Evolutionary conservation across 2,113 vertebrate species (phyloP).

Genomic region (Plecturocebus donacophilus): DNA sequence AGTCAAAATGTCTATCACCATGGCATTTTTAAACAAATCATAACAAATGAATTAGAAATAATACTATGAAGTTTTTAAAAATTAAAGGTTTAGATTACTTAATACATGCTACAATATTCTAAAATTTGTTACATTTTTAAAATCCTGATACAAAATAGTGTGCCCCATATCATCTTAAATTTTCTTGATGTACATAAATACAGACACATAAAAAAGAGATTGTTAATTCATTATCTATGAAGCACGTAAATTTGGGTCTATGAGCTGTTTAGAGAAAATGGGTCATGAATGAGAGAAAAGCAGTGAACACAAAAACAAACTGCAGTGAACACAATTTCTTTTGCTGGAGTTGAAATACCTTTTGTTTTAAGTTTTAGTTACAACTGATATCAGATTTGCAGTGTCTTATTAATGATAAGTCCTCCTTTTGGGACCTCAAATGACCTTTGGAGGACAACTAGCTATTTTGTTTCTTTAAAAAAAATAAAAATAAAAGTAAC

Average conservation of each 20-base stretch:
- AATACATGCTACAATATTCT: neutral
- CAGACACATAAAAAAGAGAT: neutral
- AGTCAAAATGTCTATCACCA: neutral
- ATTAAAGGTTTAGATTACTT: conserved; percentile 1
- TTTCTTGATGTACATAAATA: neutral
- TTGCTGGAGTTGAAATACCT: neutral
- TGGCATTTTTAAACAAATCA: conserved; percentile 17
- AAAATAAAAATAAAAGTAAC: conserved; percentile 40
- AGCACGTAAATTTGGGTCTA: neutral
- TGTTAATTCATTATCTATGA: conserved; percentile 9
- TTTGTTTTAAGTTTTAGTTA: conserved; percentile 54
- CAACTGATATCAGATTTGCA: neutral
- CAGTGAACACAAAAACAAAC: neutral
- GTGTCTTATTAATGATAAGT: conserved; percentile 44
- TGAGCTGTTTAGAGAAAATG: conserved; percentile 20
- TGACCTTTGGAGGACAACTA: conserved; percentile 72
- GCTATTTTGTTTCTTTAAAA: conserved; percentile 52
- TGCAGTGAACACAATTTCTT: neutral
- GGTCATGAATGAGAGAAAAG: neutral
- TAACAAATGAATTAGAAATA: conserved; percentile 1
- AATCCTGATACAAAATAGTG: neutral
- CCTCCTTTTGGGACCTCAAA: conserved; percentile 61
- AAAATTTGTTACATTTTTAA: neutral
- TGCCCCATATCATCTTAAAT: neutral
- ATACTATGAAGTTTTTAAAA: neutral